Base-by-base conservation (phyloP, 2,797 vertebrate genomes). In the Chelon labrosus region DNA sequence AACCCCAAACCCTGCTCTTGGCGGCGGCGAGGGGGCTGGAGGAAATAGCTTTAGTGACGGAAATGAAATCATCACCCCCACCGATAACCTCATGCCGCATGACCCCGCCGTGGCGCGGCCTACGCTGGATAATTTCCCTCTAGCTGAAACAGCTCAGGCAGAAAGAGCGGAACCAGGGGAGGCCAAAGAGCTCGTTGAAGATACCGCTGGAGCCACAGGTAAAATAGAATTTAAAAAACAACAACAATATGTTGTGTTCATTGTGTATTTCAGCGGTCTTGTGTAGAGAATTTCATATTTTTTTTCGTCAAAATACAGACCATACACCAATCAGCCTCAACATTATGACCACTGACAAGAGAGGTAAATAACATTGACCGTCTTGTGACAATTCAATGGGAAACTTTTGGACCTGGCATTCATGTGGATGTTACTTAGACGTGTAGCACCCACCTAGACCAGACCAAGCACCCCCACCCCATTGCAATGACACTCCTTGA, bases 31-130 rank as follows among this genome's bases (percentile, higher is more conserved):
- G 17, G 79, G 83, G 60, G 58, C 35, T 0, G 54, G 17, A 19
- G 82, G 73, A 46, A 86, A 83, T 11, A 57, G 50, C 59, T 35
- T 77, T 0, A 50, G 17, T 22, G 66, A 79, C 7, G 69, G 68
- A 77, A 94, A 92, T 25, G 80, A 91, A 59, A 89, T 92, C 55
- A 85, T 90, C 56, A 84, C 70, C 22, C 80, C 91, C 1, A 80
- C 84, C 7, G 77, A 85, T 54, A 82, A 87, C 62, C 66, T 85
- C 72, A 6, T 75, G 65, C 61, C 69, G 67, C 66, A 61, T 44
- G 79, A 79, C 47, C 77, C 70, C 4, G 61, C 31, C 1, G 44
- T n/a, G 55, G 79, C 61, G 9, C 64, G 63, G 10, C 85, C 90
- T 2, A 86, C 88, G 0, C 63, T 82, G 50, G 86, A 87, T 35